A percentile compares a stretch with the other conserved stretches of the same genome.
Evolutionary conservation across 2,888 invertebrate species (phyloP).

Genomic region (Nysson spinosus): DNA sequence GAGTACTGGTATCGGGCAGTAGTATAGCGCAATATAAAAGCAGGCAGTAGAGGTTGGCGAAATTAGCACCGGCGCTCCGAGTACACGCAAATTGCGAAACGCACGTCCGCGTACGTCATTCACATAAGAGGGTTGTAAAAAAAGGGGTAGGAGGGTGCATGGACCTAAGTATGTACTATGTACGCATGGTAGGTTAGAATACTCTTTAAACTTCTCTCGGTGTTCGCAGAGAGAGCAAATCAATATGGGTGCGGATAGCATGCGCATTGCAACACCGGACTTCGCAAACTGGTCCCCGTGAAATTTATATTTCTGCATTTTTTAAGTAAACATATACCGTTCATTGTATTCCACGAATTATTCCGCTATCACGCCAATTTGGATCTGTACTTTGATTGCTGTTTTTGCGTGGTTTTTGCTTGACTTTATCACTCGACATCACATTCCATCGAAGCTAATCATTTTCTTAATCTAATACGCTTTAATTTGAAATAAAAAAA

Average conservation of each 20-base stretch:
- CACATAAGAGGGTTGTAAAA: constrained; percentile 3
- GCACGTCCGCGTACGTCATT: constrained; percentile 39
- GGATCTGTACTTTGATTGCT: no score
- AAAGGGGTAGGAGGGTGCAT: constrained; percentile 13
- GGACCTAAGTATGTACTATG: constrained; percentile 9
- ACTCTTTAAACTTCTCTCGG: constrained; percentile 55
- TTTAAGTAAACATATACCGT: constrained; percentile 14
- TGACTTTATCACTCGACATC: no score
- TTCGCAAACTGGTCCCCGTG: constrained; percentile 58
- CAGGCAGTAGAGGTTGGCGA: constrained; percentile 33
- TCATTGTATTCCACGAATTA: constrained; percentile 8
- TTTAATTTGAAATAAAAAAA: no score
- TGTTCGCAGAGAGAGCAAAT: constrained; percentile 61
- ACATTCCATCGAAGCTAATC: no score
- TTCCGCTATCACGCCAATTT: neutral
- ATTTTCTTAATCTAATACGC: no score
- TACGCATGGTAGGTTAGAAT: constrained; percentile 30
- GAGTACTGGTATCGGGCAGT: constrained; percentile 32
- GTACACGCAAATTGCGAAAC: constrained; percentile 58
- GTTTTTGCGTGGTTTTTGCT: no score
- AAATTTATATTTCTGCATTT: constrained; percentile 60
- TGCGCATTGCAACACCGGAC: constrained; percentile 69
- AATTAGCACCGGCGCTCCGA: constrained; percentile 50
- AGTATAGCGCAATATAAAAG: constrained; percentile 47
- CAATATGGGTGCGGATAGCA: constrained; percentile 71